These are phyloP conservation scores for Zaprionus kolodkinae DNA, from an alignment of 1,140 invertebrate genomes.

Conservation along the genomic window DNA sequence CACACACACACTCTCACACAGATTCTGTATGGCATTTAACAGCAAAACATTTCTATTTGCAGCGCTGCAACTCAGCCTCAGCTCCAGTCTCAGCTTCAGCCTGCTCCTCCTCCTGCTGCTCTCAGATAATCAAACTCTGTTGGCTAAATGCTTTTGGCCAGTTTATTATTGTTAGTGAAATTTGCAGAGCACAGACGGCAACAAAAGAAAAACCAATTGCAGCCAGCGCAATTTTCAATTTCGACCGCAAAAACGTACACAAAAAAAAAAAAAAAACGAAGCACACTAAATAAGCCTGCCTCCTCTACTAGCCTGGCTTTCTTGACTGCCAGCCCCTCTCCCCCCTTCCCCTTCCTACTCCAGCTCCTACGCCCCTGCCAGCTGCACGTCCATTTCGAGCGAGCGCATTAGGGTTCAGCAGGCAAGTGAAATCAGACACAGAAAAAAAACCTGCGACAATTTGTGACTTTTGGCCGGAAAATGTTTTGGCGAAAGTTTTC, in stretches of 20 bases:
- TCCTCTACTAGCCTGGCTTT: background rate
- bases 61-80: constrained; percentile 22
- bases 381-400: constrained; percentile 1
- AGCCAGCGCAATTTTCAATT: constrained; percentile 67
- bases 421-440: constrained; percentile 67
- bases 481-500: constrained; percentile 16
- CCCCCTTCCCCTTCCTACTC: background rate
- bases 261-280: constrained; percentile 35
- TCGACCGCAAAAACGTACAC: constrained; percentile 72
- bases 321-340: too few species aligned
- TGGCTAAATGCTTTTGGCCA: constrained; percentile 39
- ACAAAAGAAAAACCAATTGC: constrained; percentile 57
- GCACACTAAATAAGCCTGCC: constrained; percentile 26
- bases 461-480: constrained; percentile 20
- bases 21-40: constrained; percentile 37
- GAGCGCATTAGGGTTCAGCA: constrained; percentile 24
- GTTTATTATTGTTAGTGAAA: constrained; percentile 66
- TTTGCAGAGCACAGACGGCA: constrained; percentile 20
- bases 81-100: background rate
- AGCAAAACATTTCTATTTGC: constrained; percentile 52
- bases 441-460: background rate
- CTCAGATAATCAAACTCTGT: constrained; percentile 65
- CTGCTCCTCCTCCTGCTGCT: too few species aligned
- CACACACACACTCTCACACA: constrained; percentile 11
- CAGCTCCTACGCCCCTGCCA: background rate